Evolutionary conservation across 2,888 invertebrate genomes (phyloP).

Genomic region (Alviniconcha strummeri): DNA sequence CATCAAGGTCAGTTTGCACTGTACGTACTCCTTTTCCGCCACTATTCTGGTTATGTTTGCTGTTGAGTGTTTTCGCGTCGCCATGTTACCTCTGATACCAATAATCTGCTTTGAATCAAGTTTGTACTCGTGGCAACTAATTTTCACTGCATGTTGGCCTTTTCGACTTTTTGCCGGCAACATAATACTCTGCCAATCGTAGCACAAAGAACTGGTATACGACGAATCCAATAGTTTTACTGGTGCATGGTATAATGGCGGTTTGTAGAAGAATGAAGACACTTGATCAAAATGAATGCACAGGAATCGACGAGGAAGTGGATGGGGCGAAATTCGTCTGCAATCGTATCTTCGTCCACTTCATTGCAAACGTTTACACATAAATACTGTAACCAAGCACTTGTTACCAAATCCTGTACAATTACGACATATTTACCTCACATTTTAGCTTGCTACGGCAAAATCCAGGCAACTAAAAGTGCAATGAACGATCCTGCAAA

Average conservation of each 20-base stretch:
- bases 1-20: neutral
- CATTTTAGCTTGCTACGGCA: no score
- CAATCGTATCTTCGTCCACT: neutral
- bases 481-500: no score
- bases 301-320: conserved; percentile 19
- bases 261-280: neutral
- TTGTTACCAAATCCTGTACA: no score
- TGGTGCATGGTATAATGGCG: neutral
- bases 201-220: neutral
- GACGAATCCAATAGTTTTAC: neutral
- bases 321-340: conserved; percentile 1
- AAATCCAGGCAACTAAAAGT: no score
- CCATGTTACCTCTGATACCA: neutral
- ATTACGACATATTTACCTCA: no score
- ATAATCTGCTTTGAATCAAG: no score
- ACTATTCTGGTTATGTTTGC: conserved; percentile 5
- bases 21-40: neutral
- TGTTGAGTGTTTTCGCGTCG: conserved; percentile 1
- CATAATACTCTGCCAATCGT: no score
- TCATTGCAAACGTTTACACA: no score
- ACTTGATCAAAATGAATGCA: neutral
- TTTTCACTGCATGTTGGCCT: no score
- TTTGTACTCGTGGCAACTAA: no score
- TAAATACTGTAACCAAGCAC: no score
- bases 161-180: no score